phyloP scores from a whole-genome alignment of 2,888 invertebrate genomes.

The Meteorus cinctellus region DNA sequence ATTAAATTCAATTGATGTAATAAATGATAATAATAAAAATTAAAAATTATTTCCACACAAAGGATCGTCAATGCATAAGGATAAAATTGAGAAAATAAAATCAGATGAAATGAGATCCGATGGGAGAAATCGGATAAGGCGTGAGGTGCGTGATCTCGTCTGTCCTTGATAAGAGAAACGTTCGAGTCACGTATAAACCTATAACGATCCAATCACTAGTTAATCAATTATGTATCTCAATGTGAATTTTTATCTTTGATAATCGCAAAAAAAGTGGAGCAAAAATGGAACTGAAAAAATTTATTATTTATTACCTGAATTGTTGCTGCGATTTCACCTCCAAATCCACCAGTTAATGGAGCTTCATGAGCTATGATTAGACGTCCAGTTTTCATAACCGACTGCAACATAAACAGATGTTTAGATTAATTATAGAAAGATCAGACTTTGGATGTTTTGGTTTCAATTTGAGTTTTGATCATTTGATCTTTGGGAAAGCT shows the following conservation, averaged over 20 bases:
- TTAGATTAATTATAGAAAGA: too few relatives aligned
- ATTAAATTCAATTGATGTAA: not conserved
- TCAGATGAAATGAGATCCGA: slow-evolving; percentile 35
- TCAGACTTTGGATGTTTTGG: too few relatives aligned
- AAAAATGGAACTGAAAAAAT: not conserved
- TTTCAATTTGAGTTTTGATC: too few relatives aligned
- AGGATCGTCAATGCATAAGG: not conserved
- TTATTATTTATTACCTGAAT: slow-evolving; percentile 83
- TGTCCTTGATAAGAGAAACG: slow-evolving; percentile 43
- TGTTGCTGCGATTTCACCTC: slow-evolving; percentile 94
- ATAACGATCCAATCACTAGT: not conserved
- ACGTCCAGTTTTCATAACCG: slow-evolving; percentile 95
- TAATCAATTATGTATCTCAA: not conserved
- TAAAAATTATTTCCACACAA: not conserved
- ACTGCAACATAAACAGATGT: slow-evolving; percentile 78
- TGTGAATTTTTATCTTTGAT: not conserved
- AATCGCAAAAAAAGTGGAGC: not conserved
- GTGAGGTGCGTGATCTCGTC: slow-evolving; percentile 33
- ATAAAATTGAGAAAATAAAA: slow-evolving; percentile 9
- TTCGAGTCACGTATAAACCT: not conserved
- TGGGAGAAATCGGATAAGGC: slow-evolving; percentile 38
- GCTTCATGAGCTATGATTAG: slow-evolving; percentile 96
- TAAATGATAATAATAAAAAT: not conserved
- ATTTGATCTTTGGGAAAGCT: too few relatives aligned
- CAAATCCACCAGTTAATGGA: slow-evolving; percentile 95